A percentile compares a stretch with the other conserved stretches of the same genome.
phyloP scores from a whole-genome alignment of 2,113 vertebrate species.

The Paradoxurus hermaphroditus region DNA sequence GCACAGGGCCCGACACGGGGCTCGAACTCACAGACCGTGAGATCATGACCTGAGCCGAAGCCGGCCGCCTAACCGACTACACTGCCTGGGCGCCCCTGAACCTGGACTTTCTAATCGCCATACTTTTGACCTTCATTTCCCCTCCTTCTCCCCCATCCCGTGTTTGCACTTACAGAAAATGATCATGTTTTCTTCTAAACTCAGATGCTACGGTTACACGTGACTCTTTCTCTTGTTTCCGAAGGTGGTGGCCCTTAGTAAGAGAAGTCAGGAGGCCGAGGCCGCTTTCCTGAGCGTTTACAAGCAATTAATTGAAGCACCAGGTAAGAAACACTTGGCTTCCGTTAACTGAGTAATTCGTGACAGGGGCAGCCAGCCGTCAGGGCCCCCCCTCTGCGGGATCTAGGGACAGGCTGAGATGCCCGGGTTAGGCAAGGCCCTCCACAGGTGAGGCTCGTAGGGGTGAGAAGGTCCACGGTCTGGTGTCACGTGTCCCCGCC shows the following conservation, averaged over 20 bases:
- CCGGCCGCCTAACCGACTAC: too few relatives aligned
- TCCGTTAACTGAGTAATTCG: conserved; percentile 62
- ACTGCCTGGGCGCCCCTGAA: too few relatives aligned
- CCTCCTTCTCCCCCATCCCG: background rate
- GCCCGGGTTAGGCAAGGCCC: background rate
- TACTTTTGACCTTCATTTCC: background rate
- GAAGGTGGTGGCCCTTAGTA: conserved; percentile 97
- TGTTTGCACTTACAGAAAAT: background rate
- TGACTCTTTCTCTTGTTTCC: conserved; percentile 68
- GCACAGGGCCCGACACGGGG: too few relatives aligned
- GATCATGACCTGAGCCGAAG: too few relatives aligned
- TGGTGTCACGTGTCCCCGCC: background rate
- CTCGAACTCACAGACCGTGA: too few relatives aligned
- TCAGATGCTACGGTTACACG: background rate
- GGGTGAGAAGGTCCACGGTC: background rate
- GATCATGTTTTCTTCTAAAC: background rate
- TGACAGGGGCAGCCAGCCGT: accelerated
- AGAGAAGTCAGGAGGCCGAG: conserved; percentile 97
- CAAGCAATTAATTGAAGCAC: conserved; percentile 95
- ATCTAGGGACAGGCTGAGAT: background rate
- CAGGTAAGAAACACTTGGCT: conserved; percentile 89
- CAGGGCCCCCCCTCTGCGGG: background rate
- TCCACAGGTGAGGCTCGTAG: background rate
- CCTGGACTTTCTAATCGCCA: background rate
- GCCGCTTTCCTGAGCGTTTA: conserved; percentile 96